These are phyloP conservation scores for Portunus trituberculatus DNA, from an alignment of 1,140 invertebrate species.

Conservation along the genomic window DNA sequence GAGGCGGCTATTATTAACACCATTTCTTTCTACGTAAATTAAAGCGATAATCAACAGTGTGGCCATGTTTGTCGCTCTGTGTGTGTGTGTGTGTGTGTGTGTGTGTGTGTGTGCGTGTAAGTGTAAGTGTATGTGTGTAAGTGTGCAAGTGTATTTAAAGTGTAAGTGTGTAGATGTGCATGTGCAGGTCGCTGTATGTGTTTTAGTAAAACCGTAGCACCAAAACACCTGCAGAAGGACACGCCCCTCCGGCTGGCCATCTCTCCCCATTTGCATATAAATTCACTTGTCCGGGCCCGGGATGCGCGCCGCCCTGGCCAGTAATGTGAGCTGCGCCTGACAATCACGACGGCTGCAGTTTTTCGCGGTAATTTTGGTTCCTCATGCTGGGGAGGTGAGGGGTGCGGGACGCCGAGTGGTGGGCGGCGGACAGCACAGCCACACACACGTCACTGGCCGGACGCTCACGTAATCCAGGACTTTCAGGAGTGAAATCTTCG, in stretches of 20 bases:
- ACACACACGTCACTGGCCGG: background rate
- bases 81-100: background rate
- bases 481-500: background rate
- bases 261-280: background rate
- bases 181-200: background rate
- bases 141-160: background rate
- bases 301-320: background rate
- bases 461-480: background rate
- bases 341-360: conserved; percentile 1
- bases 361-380: conserved; percentile 13
- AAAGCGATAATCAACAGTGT: background rate
- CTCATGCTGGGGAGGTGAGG: background rate
- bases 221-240: conserved; percentile 1
- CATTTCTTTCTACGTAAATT: background rate
- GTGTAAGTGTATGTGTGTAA: background rate
- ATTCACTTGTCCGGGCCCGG: background rate
- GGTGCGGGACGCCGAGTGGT: background rate
- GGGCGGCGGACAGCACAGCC: background rate
- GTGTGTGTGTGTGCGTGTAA: background rate
- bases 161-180: background rate
- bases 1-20: background rate
- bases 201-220: background rate
- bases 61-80: background rate
- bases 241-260: conserved; percentile 15
- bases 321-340: background rate